Evolutionary conservation across 2,113 vertebrate species (phyloP).

Genomic region (Aramus guarauna): DNA sequence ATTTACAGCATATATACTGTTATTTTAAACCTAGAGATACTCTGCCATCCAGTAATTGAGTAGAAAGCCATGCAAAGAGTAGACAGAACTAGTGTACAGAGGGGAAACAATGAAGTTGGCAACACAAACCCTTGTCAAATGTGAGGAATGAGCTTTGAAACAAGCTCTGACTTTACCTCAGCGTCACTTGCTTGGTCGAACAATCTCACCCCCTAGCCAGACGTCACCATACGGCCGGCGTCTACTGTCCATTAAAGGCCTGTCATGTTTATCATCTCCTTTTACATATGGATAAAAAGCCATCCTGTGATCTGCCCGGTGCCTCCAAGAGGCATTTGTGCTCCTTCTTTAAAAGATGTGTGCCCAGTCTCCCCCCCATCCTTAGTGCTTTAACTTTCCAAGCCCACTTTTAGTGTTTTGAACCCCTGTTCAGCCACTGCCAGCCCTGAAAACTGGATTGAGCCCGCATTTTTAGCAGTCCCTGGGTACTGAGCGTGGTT

Average conservation of each 20-base stretch:
- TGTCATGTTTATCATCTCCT: neutral
- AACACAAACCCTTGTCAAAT: slow-evolving; percentile 19
- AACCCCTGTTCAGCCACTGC: neutral
- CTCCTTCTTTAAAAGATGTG: neutral
- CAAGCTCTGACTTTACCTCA: slow-evolving; percentile 4
- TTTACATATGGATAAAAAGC: neutral
- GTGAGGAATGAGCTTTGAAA: slow-evolving; percentile 43
- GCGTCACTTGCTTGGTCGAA: neutral
- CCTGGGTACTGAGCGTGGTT: neutral
- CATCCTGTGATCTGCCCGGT: neutral
- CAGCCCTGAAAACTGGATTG: neutral
- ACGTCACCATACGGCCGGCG: neutral
- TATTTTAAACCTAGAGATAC: neutral
- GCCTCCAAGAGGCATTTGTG: neutral
- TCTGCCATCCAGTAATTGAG: neutral
- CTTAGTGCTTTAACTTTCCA: neutral
- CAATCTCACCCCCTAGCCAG: neutral
- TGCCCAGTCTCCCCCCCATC: neutral
- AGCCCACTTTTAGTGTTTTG: neutral
- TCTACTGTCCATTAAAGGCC: neutral
- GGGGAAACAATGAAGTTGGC: slow-evolving; percentile 4
- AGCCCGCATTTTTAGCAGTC: neutral
- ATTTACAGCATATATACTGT: neutral
- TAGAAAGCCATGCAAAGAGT: neutral
- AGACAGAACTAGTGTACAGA: neutral